Conservation (phyloP, 2,888 invertebrate species). For the Liopterus haemorrhoidalis region DNA sequence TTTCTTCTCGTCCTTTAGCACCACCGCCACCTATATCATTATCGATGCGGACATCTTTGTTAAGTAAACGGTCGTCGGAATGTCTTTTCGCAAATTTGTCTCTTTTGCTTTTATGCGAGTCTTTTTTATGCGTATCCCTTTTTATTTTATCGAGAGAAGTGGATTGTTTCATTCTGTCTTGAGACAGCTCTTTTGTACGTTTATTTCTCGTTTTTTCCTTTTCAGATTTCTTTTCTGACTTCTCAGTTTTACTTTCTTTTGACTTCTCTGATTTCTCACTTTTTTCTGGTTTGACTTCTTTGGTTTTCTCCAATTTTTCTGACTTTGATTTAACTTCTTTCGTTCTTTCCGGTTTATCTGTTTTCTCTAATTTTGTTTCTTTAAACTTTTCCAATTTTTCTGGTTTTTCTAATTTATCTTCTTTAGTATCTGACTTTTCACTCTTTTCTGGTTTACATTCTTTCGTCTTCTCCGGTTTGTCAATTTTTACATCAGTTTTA, state of each 20-base stretch:
- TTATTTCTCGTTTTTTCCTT: conserved; percentile 32
- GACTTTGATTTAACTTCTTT: conserved; percentile 18
- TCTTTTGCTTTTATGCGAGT: conserved; percentile 4
- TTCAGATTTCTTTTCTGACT: conserved; percentile 35
- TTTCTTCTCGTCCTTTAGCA: conserved; percentile 15
- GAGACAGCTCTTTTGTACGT: conserved; percentile 35
- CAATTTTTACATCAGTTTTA: too few species aligned
- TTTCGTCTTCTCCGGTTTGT: conserved; percentile 18
- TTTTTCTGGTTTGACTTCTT: conserved; percentile 9
- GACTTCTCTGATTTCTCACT: conserved; percentile 24
- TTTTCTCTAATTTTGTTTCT: conserved; percentile 41
- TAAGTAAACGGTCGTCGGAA: conserved; percentile 29
- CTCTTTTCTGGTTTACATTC: conserved; percentile 12
- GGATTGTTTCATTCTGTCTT: conserved; percentile 24
- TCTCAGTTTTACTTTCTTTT: conserved; percentile 6
- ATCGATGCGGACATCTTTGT: conserved; percentile 31
- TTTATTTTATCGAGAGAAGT: conserved; percentile 19
- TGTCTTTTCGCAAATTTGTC: conserved; percentile 18
- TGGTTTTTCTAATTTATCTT: conserved; percentile 33
- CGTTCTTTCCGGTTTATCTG: conserved; percentile 32
- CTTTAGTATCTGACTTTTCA: conserved; percentile 18
- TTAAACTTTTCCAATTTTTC: conserved; percentile 34
- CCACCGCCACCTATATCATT: conserved; percentile 22
- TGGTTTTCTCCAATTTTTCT: conserved; percentile 19
- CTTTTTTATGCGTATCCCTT: conserved; percentile 12